A percentile compares a stretch with the other conserved stretches of the same genome.
These are phyloP conservation scores for Apteryx mantelli DNA, from an alignment of 2,113 vertebrate genomes.

Conservation along the genomic window DNA sequence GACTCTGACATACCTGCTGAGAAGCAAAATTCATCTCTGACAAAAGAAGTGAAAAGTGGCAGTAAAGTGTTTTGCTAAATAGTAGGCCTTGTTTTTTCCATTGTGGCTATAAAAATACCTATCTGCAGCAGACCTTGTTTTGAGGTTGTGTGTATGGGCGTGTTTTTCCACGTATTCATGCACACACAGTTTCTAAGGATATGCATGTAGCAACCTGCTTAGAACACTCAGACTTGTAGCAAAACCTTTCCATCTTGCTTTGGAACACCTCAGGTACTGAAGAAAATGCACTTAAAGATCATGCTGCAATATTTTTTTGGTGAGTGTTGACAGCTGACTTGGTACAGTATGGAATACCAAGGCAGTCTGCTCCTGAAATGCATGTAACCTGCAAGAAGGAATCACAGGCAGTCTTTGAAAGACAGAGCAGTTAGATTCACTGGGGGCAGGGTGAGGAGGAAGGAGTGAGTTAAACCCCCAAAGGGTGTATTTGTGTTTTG, in stretches of 20 bases:
- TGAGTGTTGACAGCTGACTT: background rate
- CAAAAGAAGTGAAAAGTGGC: background rate
- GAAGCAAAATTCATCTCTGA: background rate
- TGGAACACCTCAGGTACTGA: background rate
- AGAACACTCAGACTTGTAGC: background rate
- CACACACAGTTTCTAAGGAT: background rate
- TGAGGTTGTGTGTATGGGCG: rapidly evolving
- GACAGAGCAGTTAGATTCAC: background rate
- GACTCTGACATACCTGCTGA: background rate
- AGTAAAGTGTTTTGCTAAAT: background rate
- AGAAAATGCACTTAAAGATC: background rate
- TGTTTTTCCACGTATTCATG: background rate
- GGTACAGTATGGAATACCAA: rapidly evolving
- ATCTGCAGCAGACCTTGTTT: background rate
- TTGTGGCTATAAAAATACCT: background rate
- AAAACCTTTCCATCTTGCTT: background rate
- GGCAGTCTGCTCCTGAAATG: background rate
- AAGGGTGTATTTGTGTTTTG: background rate
- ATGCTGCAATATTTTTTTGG: background rate
- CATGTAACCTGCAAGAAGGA: background rate
- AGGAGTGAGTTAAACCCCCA: background rate
- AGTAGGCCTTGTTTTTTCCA: background rate
- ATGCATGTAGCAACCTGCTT: rapidly evolving
- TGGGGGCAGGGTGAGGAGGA: background rate
- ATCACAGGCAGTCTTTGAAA: background rate